These are phyloP conservation scores for Conopomorpha cramerella DNA, from an alignment of 1,140 invertebrate species.

Conservation along the genomic window DNA sequence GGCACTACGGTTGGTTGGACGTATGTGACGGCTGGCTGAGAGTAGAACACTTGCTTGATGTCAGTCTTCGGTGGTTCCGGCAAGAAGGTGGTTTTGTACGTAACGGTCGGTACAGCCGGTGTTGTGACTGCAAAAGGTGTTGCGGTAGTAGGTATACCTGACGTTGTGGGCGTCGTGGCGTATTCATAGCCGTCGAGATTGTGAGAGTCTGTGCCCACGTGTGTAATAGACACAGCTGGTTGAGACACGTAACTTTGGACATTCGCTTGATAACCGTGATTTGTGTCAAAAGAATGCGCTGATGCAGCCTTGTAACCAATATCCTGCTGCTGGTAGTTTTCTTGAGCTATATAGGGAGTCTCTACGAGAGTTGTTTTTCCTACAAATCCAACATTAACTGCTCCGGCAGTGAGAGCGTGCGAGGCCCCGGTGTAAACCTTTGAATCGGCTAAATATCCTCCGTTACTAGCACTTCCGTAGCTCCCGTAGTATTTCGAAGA, in stretches of 20 bases:
- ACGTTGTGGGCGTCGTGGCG: slow-evolving; percentile 37
- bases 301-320: not conserved
- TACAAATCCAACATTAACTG: slow-evolving; percentile 50
- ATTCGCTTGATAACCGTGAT: no score
- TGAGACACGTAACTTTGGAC: slow-evolving; percentile 20
- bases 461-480: slow-evolving; percentile 21
- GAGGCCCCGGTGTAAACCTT: slow-evolving; percentile 31
- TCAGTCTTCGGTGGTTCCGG: slow-evolving; percentile 35
- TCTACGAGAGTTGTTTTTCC: slow-evolving; percentile 54
- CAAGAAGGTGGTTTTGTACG: slow-evolving; percentile 40
- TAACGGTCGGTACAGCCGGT: slow-evolving; percentile 13
- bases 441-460: slow-evolving; percentile 25
- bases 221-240: slow-evolving; percentile 33
- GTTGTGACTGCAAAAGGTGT: slow-evolving; percentile 37
- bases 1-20: slow-evolving; percentile 37
- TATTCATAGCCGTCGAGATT: slow-evolving; percentile 29
- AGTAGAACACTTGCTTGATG: slow-evolving; percentile 46
- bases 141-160: slow-evolving; percentile 35
- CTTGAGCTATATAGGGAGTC: slow-evolving; percentile 22
- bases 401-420: slow-evolving; percentile 48
- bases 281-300: no score
- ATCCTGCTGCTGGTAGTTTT: slow-evolving; percentile 13
- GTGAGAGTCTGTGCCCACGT: slow-evolving; percentile 25
- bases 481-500: slow-evolving; percentile 10
- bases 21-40: slow-evolving; percentile 38